Evolutionary conservation across 1,140 invertebrate species (phyloP), one percentile per base, ranked within the genome.

Genomic region (Papilio polytes): DNA sequence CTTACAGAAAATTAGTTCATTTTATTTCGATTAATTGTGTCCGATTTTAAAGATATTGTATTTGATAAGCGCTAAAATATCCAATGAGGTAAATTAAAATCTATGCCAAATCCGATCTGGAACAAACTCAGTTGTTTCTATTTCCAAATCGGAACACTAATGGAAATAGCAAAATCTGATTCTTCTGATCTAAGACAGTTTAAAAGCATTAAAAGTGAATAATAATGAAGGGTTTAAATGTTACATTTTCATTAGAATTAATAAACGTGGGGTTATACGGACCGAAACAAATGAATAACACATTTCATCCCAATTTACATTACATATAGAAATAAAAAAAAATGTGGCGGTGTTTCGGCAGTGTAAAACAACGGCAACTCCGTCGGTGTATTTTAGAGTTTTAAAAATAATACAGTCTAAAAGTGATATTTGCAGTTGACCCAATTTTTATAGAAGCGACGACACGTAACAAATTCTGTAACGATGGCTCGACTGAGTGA

Each of bases 361-460:
- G 18, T 56, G n/a, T 9, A 56, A 56, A 56, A 53, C 51, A n/a
- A 18, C 51, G 51, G 51, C 18, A 6, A 53, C n/a, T 56, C 36
- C 36, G 7, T 8, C 7, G 7, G 48, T 51, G 7, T 26, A 63
- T 63, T 63, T 63, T 63, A 63, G 26, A 36, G 63, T 70, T 70
- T 70, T 70, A 36, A 70, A 70, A 70, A 70, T 31, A 63, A 26
- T 26, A 18, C 22, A 63, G 26, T 70, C 12, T 31, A 70, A 70
- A 70, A 31, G 63, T 70, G 22, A 36, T 13, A 31, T 70, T 31
- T 70, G 63, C 63, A 70, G 63, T 70, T 70, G 63, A 70, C 63
- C 63, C 63, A 70, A 70, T 70, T 70, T 70, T 22, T 70, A 31
- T 70, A 70, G 63, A 70, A 13, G 63, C 63, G 13, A 26, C 63